Evolutionary conservation across 1,140 invertebrate species (phyloP), one percentile per base, ranked within the genome.

Genomic region (Cepaea nemoralis): DNA sequence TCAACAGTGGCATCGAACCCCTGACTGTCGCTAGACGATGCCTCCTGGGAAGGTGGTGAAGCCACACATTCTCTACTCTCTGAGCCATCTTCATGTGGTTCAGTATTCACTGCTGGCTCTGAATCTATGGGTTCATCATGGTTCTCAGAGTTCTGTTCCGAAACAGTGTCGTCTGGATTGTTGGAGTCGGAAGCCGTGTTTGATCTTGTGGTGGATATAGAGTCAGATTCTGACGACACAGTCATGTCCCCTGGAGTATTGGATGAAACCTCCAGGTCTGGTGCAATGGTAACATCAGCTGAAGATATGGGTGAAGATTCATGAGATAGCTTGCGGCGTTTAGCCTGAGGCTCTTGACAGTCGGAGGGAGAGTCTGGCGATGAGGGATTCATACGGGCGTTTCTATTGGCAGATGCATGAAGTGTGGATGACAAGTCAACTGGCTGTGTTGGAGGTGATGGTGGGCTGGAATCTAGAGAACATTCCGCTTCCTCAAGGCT

Each of bases 11-110:
- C 42, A 50, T 48, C 70, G 45, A 73, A 73, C 10, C 70, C 70
- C 70, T 42, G 39, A 27, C 70, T 73, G 39, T 73, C 70, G 45
- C 70, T 42, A 3, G 70, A 73, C 22, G 70, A 73, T 45, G 42
- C 42, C 3, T 12, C 2, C 42, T 42, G 40, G 10, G 37, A 45
- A 27, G 71, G 40, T 42, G 71, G 71, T n/a, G 42, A 74, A n/a
- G 71, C 19, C 10, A 42, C 40, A n/a, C 40, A 6, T 31, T 63
- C 59, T 63, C 16, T 5, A 27, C n/a, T n/a, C n/a, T n/a, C n/a
- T n/a, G 59, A 31, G 59, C 19, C 2, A 16, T 63, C 59, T 48
- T 48, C 45, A 63, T 63, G n/a, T 14, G 50, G 8, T 45, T 55
- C 19, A 55, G 50, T 55, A 31, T 10, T 16, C 22, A 63, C 59